Evolutionary conservation across 2,888 invertebrate species (phyloP), one percentile per base, ranked within the genome.

Genomic region (Stenichneumon culpator): DNA sequence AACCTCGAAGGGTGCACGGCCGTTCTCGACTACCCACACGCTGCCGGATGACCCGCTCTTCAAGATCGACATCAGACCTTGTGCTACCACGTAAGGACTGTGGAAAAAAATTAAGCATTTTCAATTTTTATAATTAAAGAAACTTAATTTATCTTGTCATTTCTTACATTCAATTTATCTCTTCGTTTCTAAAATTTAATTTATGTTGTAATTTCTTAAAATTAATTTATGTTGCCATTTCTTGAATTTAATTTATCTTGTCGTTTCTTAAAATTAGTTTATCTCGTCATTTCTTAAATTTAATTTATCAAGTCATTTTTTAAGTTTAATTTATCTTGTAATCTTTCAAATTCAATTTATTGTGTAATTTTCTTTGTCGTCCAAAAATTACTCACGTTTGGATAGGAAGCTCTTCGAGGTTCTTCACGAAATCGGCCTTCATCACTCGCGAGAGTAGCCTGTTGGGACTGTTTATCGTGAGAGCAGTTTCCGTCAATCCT

Each of bases 401-500:
- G 82, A 93, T 93, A 3, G 92, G 88, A 0, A 93, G 75, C 60
- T 92, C 90, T 44, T 93, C 93, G 11, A 93, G 90, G 75, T 90
- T 93, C 65, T 93, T 93, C 0, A 93, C 93, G 54, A 93, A 93
- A 69, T 93, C 93, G 0, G 93, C 93, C 67, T 93, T 93, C 93
- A 93, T 93, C 0, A 93, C 91, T 81, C 93, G 81, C 3, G 93
- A 93, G 2, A 92, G 85, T 11, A 93, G 86, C 69, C 91, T 91
- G 78, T 93, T 93, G 1, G 93, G 92, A 47, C 93, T 92, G 82
- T 93, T 90, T 63, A 90, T 90, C 9, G 92, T 91, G 11, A 94
- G 87, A 0, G 92, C 92, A 0, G 94, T 94, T 72, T 93, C 92
- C 2, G 94, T 94, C 32, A 93, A 86, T 3, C 94, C 94, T 0